Conservation (phyloP, 92 coral and sea anemone genomes). For the Epizoanthus rinbou region DNA sequence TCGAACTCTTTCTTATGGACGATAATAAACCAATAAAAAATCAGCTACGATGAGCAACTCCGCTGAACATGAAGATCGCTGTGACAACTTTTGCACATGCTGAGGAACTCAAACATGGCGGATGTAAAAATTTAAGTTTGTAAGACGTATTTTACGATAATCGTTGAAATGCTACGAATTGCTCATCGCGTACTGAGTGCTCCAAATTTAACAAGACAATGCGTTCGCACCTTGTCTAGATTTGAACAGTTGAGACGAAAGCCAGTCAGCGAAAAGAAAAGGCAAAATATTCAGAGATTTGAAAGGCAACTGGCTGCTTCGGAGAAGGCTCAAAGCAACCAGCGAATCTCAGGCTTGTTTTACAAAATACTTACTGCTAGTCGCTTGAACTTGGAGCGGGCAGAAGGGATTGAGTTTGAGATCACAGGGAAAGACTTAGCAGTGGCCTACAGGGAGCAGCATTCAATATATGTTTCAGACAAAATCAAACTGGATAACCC, state of each 20-base stretch:
- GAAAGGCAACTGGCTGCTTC: not conserved
- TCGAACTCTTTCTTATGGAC: not conserved
- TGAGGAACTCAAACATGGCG: too few species aligned
- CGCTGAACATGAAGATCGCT: constrained; percentile 51
- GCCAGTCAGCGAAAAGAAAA: not conserved
- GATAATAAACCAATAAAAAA: constrained; percentile 54
- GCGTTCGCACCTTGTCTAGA: constrained; percentile 35
- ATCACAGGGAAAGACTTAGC: constrained; percentile 26
- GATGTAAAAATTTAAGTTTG: not conserved
- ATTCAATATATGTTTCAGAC: constrained; percentile 14
- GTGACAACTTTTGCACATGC: not conserved
- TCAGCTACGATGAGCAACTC: constrained; percentile 26
- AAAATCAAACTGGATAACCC: constrained; percentile 30
- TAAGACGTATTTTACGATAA: not conserved
- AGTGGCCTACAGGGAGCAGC: constrained; percentile 29
- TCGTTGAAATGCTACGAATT: constrained; percentile 4
- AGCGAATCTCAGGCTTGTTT: constrained; percentile 27
- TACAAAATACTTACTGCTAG: constrained; percentile 18
- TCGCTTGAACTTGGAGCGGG: constrained; percentile 22
- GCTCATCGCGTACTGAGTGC: not conserved
- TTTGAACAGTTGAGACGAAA: constrained; percentile 7
- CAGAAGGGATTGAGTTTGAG: constrained; percentile 27
- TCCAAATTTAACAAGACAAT: constrained; percentile 10
- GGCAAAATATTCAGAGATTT: not conserved
- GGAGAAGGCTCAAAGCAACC: not conserved